Conservation (phyloP, 2,113 vertebrate species). For the Origma solitaria region DNA sequence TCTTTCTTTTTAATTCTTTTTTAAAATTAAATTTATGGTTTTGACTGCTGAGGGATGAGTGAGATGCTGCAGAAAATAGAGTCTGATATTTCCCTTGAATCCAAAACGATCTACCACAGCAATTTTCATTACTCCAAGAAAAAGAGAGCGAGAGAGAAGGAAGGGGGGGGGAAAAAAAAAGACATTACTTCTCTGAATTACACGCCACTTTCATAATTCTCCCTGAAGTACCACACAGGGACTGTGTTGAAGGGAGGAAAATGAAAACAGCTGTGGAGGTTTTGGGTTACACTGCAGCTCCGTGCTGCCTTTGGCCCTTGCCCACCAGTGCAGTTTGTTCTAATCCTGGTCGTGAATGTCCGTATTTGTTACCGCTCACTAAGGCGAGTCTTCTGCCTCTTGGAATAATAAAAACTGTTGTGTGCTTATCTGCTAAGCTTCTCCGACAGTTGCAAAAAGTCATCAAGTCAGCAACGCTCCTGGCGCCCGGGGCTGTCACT, state of each 20-base stretch:
- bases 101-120: slow-evolving; percentile 59
- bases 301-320: slow-evolving; percentile 71
- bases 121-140: slow-evolving; percentile 68
- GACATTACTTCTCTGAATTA: slow-evolving; percentile 74
- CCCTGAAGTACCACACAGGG: slow-evolving; percentile 75
- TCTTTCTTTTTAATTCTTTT: background rate
- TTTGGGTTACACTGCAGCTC: slow-evolving; percentile 76
- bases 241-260: slow-evolving; percentile 77
- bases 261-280: slow-evolving; percentile 83
- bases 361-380: slow-evolving; percentile 66
- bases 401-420: slow-evolving; percentile 60
- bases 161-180: background rate
- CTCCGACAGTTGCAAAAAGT: slow-evolving; percentile 58
- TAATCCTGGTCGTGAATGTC: slow-evolving; percentile 73
- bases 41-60: background rate
- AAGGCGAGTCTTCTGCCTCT: slow-evolving; percentile 62
- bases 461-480: background rate
- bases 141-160: background rate
- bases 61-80: slow-evolving; percentile 3
- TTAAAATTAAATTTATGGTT: background rate
- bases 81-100: slow-evolving; percentile 46
- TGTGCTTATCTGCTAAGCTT: slow-evolving; percentile 61
- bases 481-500: background rate
- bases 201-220: slow-evolving; percentile 67
- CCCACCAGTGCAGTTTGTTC: slow-evolving; percentile 74